Conservation (phyloP, 2,888 invertebrate species). For the Sminthurinus aureus region DNA sequence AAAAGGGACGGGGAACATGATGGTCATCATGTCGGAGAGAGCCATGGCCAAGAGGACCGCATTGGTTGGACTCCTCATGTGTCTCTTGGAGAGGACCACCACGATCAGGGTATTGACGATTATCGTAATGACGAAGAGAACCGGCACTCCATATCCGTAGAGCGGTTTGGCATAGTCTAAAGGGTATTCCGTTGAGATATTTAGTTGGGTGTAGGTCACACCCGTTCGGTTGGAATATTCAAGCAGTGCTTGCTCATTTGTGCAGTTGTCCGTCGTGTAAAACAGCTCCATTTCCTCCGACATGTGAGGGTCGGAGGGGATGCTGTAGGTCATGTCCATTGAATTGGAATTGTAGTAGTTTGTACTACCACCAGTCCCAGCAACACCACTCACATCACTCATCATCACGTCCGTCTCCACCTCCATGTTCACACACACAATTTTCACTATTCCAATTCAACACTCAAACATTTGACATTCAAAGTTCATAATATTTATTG, state of each 20-base stretch:
- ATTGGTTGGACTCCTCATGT: slow-evolving; percentile 93
- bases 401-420: no score
- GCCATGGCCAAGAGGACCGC: slow-evolving; percentile 96
- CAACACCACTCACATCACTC: no score
- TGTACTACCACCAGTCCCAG: background rate
- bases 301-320: background rate
- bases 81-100: slow-evolving; percentile 84
- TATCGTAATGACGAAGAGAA: slow-evolving; percentile 85
- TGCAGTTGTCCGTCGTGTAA: slow-evolving; percentile 30
- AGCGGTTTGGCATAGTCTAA: slow-evolving; percentile 74
- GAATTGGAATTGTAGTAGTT: background rate
- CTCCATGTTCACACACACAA: no score
- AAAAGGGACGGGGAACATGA: slow-evolving; percentile 89
- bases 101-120: slow-evolving; percentile 91
- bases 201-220: slow-evolving; percentile 62
- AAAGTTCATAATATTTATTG: no score
- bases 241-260: slow-evolving; percentile 3
- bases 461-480: no score
- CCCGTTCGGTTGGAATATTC: slow-evolving; percentile 8
- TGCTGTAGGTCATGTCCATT: background rate
- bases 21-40: slow-evolving; percentile 91
- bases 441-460: no score
- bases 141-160: slow-evolving; percentile 82
- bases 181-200: slow-evolving; percentile 74
- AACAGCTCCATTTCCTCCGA: slow-evolving; percentile 23